A percentile compares a stretch with the other conserved stretches of the same genome.
phyloP scores from a whole-genome alignment of 2,888 invertebrate species.

The Germaria angustata region DNA sequence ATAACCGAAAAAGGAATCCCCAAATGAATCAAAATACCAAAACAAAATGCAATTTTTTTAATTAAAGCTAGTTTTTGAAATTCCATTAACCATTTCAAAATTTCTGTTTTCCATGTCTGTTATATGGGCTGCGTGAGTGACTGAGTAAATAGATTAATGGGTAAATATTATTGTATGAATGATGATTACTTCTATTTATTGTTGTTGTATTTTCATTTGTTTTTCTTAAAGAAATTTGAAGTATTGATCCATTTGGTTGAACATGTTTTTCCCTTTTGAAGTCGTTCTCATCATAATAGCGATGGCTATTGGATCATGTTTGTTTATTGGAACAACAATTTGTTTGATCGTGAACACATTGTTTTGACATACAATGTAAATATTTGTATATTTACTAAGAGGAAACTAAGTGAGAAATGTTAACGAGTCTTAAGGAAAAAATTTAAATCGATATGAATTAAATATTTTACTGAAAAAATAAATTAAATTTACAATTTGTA shows the following conservation, averaged over 20 bases:
- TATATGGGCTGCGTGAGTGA: not conserved
- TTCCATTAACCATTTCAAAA: too few relatives aligned
- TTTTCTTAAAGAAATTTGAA: conserved; percentile 48
- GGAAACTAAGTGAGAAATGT: conserved; percentile 43
- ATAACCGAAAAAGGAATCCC: too few relatives aligned
- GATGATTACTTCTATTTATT: conserved; percentile 17
- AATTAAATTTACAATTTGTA: too few relatives aligned
- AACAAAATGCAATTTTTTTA: too few relatives aligned
- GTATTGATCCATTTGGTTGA: conserved; percentile 62
- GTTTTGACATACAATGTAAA: conserved; percentile 64
- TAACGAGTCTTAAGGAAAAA: not conserved
- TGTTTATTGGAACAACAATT: conserved; percentile 58
- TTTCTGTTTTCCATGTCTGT: not conserved
- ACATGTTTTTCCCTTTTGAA: conserved; percentile 19
- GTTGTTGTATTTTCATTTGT: conserved; percentile 29
- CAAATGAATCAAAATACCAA: too few relatives aligned
- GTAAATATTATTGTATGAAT: conserved; percentile 26
- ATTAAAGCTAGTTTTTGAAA: too few relatives aligned
- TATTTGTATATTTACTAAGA: conserved; percentile 60
- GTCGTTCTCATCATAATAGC: conserved; percentile 13
- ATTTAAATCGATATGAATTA: not conserved
- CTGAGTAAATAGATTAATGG: conserved; percentile 2
- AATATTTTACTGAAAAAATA: too few relatives aligned
- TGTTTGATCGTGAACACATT: conserved; percentile 61
- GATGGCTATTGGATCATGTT: conserved; percentile 21